Percentiles rank a stretch among this genome's conserved stretches.
Evolutionary conservation across 1,140 invertebrate species (phyloP).

Genomic region (Lysiphlebus fabarum): DNA sequence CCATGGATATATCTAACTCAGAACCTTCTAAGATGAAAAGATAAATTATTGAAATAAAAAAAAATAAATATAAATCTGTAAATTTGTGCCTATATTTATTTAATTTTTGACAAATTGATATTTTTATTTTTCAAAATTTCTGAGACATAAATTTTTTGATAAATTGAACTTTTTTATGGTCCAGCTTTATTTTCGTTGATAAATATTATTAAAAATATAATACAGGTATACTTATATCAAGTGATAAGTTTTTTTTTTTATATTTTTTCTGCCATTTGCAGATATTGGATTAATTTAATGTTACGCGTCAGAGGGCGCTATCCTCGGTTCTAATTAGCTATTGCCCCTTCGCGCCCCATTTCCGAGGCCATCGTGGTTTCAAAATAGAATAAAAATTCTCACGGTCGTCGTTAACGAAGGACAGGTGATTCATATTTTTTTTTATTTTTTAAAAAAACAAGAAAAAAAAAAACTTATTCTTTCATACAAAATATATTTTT

Average conservation of each 20-base stretch:
- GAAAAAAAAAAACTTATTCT: too few relatives aligned
- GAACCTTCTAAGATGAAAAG: too few relatives aligned
- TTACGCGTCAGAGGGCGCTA: constrained; percentile 17
- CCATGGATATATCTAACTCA: too few relatives aligned
- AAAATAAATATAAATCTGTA: too few relatives aligned
- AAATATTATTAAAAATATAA: too few relatives aligned
- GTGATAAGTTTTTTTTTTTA: neutral
- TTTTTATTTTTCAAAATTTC: too few relatives aligned
- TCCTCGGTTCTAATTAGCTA: constrained; percentile 27
- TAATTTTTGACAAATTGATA: too few relatives aligned
- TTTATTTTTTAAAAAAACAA: constrained; percentile 7
- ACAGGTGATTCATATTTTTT: constrained; percentile 19
- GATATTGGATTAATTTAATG: constrained; percentile 26
- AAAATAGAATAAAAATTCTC: constrained; percentile 27
- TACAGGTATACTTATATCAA: neutral
- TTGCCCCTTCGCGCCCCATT: constrained; percentile 28
- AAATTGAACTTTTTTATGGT: too few relatives aligned
- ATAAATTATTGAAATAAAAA: too few relatives aligned
- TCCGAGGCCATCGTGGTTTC: constrained; percentile 25
- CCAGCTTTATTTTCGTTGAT: too few relatives aligned
- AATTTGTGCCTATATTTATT: too few relatives aligned
- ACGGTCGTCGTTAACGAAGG: constrained; percentile 25
- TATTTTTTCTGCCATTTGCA: constrained; percentile 19
- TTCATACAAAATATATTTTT: neutral
- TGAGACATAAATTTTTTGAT: too few relatives aligned